Conservation (phyloP, 2,113 vertebrate species). For the Calyptommatus sinebrachiatus region DNA sequence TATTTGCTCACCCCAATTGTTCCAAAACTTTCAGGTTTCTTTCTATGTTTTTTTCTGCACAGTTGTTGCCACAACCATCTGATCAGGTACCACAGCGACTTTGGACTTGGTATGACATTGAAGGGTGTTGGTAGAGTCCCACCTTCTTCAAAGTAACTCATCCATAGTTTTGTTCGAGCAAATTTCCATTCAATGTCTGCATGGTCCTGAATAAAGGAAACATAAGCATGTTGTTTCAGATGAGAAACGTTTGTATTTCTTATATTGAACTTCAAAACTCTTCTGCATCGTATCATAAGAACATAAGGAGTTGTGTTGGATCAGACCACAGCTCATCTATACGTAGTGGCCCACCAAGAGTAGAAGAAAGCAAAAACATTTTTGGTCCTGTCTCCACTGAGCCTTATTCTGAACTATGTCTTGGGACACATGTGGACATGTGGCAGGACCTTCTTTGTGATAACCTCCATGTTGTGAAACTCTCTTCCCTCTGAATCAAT, state of each 20-base stretch:
- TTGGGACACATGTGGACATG: too few relatives aligned
- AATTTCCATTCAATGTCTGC: slow-evolving; percentile 99
- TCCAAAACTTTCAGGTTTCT: slow-evolving; percentile 86
- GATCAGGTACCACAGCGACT: slow-evolving; percentile 87
- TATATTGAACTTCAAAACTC: neutral
- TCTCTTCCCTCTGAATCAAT: too few relatives aligned
- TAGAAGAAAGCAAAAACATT: too few relatives aligned
- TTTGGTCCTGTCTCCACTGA: too few relatives aligned
- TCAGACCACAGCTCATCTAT: too few relatives aligned
- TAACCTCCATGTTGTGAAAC: too few relatives aligned
- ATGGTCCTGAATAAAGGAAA: slow-evolving; percentile 82
- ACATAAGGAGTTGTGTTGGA: too few relatives aligned
- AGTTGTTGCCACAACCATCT: slow-evolving; percentile 83
- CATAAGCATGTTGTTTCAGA: slow-evolving; percentile 18
- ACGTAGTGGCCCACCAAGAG: too few relatives aligned
- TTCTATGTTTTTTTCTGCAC: slow-evolving; percentile 78
- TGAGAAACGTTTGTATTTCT: neutral
- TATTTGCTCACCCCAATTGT: slow-evolving; percentile 85
- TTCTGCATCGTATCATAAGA: neutral
- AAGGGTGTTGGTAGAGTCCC: slow-evolving; percentile 95
- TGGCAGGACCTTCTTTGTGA: too few relatives aligned
- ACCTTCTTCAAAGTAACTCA: slow-evolving; percentile 99
- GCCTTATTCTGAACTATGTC: too few relatives aligned
- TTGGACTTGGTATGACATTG: slow-evolving; percentile 96
- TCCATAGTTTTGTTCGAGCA: slow-evolving; percentile 97